These are phyloP conservation scores for Microchrysa polita DNA, from an alignment of 2,888 invertebrate genomes.

Conservation along the genomic window DNA sequence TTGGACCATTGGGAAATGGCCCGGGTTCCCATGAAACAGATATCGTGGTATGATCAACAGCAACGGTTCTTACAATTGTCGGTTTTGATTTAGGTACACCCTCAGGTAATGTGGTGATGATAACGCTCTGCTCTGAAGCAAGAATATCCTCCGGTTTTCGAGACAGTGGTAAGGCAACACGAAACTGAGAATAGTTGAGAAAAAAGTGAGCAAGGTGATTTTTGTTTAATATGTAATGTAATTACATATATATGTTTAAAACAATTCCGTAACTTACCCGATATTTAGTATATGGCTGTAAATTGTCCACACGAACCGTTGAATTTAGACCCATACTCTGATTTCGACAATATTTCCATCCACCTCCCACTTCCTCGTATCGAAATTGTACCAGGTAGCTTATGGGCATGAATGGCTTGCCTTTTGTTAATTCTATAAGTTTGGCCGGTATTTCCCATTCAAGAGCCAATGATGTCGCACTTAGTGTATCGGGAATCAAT, in stretches of 20 bases:
- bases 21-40: slow-evolving; percentile 91
- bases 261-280: slow-evolving; percentile 71
- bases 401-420: slow-evolving; percentile 66
- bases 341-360: slow-evolving; percentile 86
- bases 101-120: slow-evolving; percentile 77
- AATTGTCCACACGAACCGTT: slow-evolving; percentile 76
- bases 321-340: slow-evolving; percentile 74
- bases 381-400: slow-evolving; percentile 79
- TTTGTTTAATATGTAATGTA: too few species aligned
- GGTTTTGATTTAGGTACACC: slow-evolving; percentile 83
- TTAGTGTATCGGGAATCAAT: slow-evolving; percentile 79
- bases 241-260: too few species aligned
- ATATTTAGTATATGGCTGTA: slow-evolving; percentile 90
- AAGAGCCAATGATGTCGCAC: slow-evolving; percentile 80
- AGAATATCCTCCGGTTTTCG: slow-evolving; percentile 74
- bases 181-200: slow-evolving; percentile 74
- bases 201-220: neutral
- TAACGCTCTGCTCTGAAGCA: slow-evolving; percentile 78
- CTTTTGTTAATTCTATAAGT: slow-evolving; percentile 64
- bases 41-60: slow-evolving; percentile 83
- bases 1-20: slow-evolving; percentile 85
- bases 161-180: slow-evolving; percentile 82
- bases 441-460: slow-evolving; percentile 75
- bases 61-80: slow-evolving; percentile 76
- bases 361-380: slow-evolving; percentile 74